Base-by-base conservation (phyloP, 2,888 invertebrate species). In the Latrodectus elegans region DNA sequence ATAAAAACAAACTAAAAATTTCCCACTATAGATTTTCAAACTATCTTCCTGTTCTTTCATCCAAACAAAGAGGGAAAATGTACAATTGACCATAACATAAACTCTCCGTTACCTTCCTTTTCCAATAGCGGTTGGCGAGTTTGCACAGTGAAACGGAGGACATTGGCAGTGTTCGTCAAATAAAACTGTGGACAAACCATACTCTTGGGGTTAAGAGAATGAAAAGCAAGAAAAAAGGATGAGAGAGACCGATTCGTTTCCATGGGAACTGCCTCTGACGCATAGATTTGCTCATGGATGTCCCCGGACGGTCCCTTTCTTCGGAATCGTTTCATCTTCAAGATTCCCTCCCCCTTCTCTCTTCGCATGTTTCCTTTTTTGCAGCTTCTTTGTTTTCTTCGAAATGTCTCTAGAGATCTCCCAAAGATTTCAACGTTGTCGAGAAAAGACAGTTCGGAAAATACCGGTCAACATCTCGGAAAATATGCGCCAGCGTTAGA, bases 101-200 rank as follows among this genome's bases (percentile, higher is more conserved):
- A 68, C 70, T 67, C 17, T 73, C 55, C 67, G 49, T 84, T 73
- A 73, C 72, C 78, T 65, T n/a, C 74, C 55, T 49, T 64, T n/a
- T 65, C 85, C 70, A 80, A 64, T 80, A 76, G 65, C 76, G 71
- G 81, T 38, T 76, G 53, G 71, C 49, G 55, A 71, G 67, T 87
- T 87, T 81, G 77, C 81, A 52, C 73, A 81, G 71, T 71, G 64
- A 67, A 55, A 78, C 38, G 65, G 84, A 67, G 74, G 79, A 68
- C 84, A 82, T 73, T 70, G 76, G 70, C 76, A 71, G 81, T 77
- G 81, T 72, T 81, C 74, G 71, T 74, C 86, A 87, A 87, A 87
- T 81, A 87, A 77, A 76, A 76, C 49, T 86, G 81, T 77, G 76
- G 76, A 77, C 86, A 80, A 26, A 71, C 65, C n/a, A 15, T 68